A percentile compares a stretch with the other conserved stretches of the same genome.
Evolutionary conservation across 2,888 invertebrate species (phyloP).

Genomic region (Galeruca laticollis): DNA sequence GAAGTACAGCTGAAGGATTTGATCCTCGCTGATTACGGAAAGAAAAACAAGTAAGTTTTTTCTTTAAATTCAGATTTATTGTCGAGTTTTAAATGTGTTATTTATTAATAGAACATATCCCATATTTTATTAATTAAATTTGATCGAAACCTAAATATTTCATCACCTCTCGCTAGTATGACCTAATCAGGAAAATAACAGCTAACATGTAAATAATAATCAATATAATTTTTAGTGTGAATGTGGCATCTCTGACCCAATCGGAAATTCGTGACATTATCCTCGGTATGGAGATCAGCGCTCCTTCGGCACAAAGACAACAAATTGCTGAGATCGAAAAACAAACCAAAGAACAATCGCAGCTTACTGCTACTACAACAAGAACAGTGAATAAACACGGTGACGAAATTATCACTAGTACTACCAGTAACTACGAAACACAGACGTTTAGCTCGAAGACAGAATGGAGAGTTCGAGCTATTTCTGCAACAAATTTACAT

Average conservation of each 20-base stretch:
- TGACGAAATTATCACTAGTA: constrained; percentile 98
- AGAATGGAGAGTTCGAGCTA: constrained; percentile 98
- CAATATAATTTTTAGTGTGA: constrained; percentile 74
- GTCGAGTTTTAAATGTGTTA: too few species aligned
- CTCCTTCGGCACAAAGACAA: constrained; percentile 98
- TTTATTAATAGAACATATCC: too few species aligned
- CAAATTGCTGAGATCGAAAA: constrained; percentile 99
- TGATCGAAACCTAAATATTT: too few species aligned
- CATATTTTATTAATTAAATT: too few species aligned
- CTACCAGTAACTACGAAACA: constrained; percentile 98
- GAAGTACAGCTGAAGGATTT: constrained; percentile 98
- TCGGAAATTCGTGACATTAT: constrained; percentile 99
- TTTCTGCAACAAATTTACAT: constrained; percentile 97
- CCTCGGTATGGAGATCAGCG: constrained; percentile 99
- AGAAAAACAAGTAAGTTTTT: constrained; percentile 92
- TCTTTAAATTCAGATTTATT: too few species aligned
- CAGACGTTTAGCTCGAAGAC: constrained; percentile 98
- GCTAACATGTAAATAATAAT: too few species aligned
- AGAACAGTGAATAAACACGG: constrained; percentile 99
- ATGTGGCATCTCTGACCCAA: constrained; percentile 98
- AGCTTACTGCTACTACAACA: constrained; percentile 98
- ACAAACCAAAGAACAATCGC: constrained; percentile 98
- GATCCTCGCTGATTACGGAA: constrained; percentile 98
- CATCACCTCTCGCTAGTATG: too few species aligned
- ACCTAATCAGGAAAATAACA: too few species aligned